Conservation (phyloP, 2,797 vertebrate genomes). For the Lepidocolaptes lacrymiger region DNA sequence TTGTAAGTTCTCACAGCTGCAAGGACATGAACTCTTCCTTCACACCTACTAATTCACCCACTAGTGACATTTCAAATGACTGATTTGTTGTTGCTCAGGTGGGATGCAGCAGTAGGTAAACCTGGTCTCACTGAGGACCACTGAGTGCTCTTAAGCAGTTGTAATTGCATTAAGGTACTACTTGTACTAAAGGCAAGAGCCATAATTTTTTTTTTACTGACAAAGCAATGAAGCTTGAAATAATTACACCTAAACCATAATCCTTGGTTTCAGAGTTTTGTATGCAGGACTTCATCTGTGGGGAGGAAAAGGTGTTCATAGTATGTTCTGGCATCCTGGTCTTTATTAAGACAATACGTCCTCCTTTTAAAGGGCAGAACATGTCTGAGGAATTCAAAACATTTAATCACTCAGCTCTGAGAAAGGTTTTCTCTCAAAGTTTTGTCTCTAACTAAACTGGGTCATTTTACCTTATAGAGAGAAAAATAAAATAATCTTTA, state of each 20-base stretch:
- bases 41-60: not conserved
- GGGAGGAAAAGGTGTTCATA: not conserved
- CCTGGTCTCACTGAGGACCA: not conserved
- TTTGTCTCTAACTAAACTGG: not conserved
- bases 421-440: not conserved
- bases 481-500: not conserved
- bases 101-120: not conserved
- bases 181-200: not conserved
- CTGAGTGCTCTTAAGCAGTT: not conserved
- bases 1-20: not conserved
- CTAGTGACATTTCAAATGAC: not conserved
- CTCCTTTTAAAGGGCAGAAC: not conserved
- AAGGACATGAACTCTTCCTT: not conserved
- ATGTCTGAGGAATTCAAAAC: not conserved
- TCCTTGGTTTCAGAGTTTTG: not conserved
- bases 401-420: not conserved
- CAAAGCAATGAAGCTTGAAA: not conserved
- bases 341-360: not conserved
- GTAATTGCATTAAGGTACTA: not conserved
- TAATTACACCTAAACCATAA: not conserved
- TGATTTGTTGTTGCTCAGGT: not conserved
- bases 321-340: not conserved
- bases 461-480: not conserved
- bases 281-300: not conserved
- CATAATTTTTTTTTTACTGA: not conserved